Base-by-base conservation (phyloP, 2,797 vertebrate species). In the Scomberomorus guttatus region DNA sequence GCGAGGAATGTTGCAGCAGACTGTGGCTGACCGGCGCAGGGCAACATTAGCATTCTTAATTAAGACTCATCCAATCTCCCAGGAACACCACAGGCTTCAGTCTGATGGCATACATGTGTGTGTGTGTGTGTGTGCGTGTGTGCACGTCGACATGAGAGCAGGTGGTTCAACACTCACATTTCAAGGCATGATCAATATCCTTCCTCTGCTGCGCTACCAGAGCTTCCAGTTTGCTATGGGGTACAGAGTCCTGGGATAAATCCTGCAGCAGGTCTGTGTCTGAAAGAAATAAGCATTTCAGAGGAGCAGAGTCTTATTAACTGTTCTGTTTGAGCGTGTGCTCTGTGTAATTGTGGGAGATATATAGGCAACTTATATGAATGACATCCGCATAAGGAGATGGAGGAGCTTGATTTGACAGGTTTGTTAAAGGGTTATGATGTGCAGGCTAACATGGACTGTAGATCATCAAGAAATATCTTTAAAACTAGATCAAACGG, bases 201-300 rank as follows among this genome's bases (percentile, higher is more conserved):
- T 91, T 94, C 72, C 88, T 94, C 80, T 98, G 98, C 67, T 89
- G 94, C 44, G 95, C 90, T 80, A 92, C 94, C 69, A 99, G 95
- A 77, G 81, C 58, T 81, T 91, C 77, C 84, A 98, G 95, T 90
- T 96, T 98, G 67, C 95, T 95, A 84, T 94, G 89, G 44, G 95
- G 88, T n/a, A 96, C 89, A 37, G 93, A 94, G 81, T 96, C 97
- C 68, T 90, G 93, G 75, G 95, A 96, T 51, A 98, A 85, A 91
- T 97, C 96, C 92, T 92, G 95, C 70, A 98, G 95, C 84, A 98
- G 94, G 60, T 91, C 94, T 51, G 84, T 90, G 91, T 97, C 97
- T 99, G 92, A 72, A 84, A 80, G 84, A 5, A 58, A 79, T 20
- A 59, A 32, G 1, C 0, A 3, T 57, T 71, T 82, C 29, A 81